Base-by-base conservation (phyloP, 2,113 vertebrate genomes). In the Galbula dea region DNA sequence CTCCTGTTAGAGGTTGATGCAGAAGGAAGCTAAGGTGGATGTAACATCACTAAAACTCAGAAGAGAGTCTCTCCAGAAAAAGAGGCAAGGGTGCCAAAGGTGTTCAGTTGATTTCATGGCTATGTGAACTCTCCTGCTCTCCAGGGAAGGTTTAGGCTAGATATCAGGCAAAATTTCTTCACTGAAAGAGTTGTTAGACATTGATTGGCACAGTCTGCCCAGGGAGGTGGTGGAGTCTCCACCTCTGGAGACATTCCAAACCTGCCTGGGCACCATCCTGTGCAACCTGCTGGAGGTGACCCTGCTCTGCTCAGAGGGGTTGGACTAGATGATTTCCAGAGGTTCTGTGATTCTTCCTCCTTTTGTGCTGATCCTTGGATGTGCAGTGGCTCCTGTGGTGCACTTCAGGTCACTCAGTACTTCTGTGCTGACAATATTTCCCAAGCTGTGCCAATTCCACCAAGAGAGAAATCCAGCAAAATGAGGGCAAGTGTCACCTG, bases 381-480 rank as follows among this genome's bases (percentile, higher is more conserved):
- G 63, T 81, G 82, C 51, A 72, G 68, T 2, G 0, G n/a, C 75
- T 94, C 67, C 52, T 2, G 2, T 73, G 65, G 48, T 0, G 1
- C 23, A 86, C 49, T 91, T 96, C 87, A 77, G 82, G n/a, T 51
- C 75, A 66, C 78, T 91, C 66, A 1, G 4, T 52, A 49, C 59
- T 89, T 78, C 66, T 45, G 11, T 32, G 21, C 23, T 52, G 39
- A 71, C 17, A 27, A 8, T 66, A 85, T 90, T 94, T 89, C n/a
- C 58, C 51, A 71, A 73, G 37, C 69, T 71, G 43, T 88, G 54
- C 87, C 89, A 55, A 58, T 66, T 93, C 67, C 24, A 39, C 41
- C 65, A 84, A 87, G 24, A 89, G 63, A 93, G 55, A 89, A 94
- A 88, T 76, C 80, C 94, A 85, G 63, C 36, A 90, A 90, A 96